phyloP scores from a whole-genome alignment of 1,140 invertebrate species.

The Caenorhabditis briggsae region DNA sequence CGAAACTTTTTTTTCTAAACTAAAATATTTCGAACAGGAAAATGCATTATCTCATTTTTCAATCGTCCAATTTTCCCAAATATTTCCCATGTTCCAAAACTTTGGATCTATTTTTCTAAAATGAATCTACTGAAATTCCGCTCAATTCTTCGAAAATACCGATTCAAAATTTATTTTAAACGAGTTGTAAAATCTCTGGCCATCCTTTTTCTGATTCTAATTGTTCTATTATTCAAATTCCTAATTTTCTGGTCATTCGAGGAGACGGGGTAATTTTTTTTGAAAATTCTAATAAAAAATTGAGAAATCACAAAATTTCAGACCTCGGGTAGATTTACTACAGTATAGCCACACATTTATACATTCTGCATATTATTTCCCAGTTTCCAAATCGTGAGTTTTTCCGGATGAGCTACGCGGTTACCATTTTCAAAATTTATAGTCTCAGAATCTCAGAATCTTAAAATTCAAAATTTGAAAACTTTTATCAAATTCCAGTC shows the following conservation, averaged over 20 bases:
- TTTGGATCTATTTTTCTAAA: not conserved
- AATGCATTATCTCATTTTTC: too few species aligned
- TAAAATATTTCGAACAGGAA: too few species aligned
- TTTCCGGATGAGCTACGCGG: not conserved
- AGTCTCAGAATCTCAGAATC: too few species aligned
- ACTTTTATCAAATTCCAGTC: not conserved
- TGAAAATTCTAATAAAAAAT: not conserved
- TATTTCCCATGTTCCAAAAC: too few species aligned
- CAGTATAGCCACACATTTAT: conserved; percentile 23
- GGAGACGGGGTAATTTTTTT: not conserved
- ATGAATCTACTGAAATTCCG: not conserved
- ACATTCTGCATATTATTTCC: conserved; percentile 38
- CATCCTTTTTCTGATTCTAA: not conserved
- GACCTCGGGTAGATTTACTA: not conserved
- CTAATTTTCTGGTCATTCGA: not conserved
- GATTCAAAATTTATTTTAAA: not conserved
- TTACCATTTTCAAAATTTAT: too few species aligned
- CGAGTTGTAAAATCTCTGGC: not conserved
- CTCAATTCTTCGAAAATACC: not conserved
- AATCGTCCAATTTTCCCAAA: too few species aligned
- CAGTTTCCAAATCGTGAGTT: conserved; percentile 29
- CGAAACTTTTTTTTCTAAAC: too few species aligned
- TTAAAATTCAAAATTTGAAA: not conserved
- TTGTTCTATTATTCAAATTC: not conserved
- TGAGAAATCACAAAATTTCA: not conserved